Evolutionary conservation across 2,888 invertebrate species (phyloP).

Genomic region (Augiades crinisus): DNA sequence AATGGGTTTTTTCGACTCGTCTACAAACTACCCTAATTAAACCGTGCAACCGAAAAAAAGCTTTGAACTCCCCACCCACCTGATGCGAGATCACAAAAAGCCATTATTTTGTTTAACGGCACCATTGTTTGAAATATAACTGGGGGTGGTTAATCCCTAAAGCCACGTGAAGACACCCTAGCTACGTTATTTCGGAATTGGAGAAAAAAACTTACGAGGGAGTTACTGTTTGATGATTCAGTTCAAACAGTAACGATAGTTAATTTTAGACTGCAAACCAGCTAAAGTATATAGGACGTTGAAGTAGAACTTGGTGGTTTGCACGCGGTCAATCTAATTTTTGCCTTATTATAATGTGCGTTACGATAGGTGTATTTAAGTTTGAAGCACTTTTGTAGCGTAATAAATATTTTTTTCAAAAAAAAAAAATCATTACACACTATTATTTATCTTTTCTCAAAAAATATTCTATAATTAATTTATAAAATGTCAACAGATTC

Average conservation of each 20-base stretch:
- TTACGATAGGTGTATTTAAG: too few relatives aligned
- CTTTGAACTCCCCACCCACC: constrained; percentile 25
- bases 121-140: constrained; percentile 30
- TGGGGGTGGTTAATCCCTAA: constrained; percentile 29
- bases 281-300: too few relatives aligned
- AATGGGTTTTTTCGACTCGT: too few relatives aligned
- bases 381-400: too few relatives aligned
- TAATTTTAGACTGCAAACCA: too few relatives aligned
- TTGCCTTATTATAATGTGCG: too few relatives aligned
- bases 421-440: too few relatives aligned
- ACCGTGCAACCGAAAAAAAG: background rate
- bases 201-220: constrained; percentile 1
- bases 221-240: background rate
- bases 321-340: too few relatives aligned
- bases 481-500: constrained; percentile 68
- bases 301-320: too few relatives aligned
- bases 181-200: constrained; percentile 18
- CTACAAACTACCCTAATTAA: constrained; percentile 8
- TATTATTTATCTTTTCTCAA: too few relatives aligned
- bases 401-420: too few relatives aligned
- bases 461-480: constrained; percentile 32
- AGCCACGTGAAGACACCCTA: constrained; percentile 24
- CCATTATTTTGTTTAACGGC: constrained; percentile 38
- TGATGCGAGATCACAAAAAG: constrained; percentile 34
- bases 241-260: background rate